Base-by-base conservation (phyloP, 2,113 vertebrate species). In the Nesogale talazaci region DNA sequence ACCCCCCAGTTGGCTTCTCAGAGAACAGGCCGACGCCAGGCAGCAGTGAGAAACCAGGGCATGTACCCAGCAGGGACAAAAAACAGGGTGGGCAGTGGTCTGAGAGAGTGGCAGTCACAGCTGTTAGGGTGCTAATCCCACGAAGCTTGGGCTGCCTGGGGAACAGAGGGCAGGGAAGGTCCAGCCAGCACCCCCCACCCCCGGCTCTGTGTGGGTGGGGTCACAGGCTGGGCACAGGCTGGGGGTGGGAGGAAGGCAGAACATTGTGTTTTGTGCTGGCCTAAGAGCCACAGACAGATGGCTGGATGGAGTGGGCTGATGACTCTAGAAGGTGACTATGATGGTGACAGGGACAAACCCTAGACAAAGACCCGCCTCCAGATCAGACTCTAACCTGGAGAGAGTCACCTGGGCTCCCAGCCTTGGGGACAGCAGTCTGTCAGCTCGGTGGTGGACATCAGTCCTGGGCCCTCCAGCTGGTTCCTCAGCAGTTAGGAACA, bases 321-420 rank as follows among this genome's bases (percentile, higher is more conserved):
- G 3, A 81, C 23, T 46, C 56, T 11, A 25, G 40, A 75, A 3
- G 7, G 2, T 0, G 2, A 6, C 69, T 15, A n/a, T n/a, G 59
- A 57, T 15, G 2, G 23, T 0, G 9, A 6, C 52, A 59, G 6
- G 5, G 12, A 0, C 20, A 14, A 57, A 31, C 12, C 6, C 17
- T 4, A 3, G 17, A 29, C 23, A 9, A 23, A 34, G 36, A 0
- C 3, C 15, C 4, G 4, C 36, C 59, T 14, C 17, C 1, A 0
- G 0, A 0, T 7, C 36, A 3, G 4, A 4, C 63, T 17, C 72
- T 1, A 11, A 22, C 34, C 29, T 72, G 1, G 15, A 7, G 65
- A 16, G 10, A 12, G 9, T 1, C 63, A 2, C 0, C 5, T 0
- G 0, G 0, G 9, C 2, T 16, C 17, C 1, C 34, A 6, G 61